Percentiles rank a stretch among this genome's conserved stretches.
Conservation (phyloP, 2,113 vertebrate species). For the Sturnus vulgaris region DNA sequence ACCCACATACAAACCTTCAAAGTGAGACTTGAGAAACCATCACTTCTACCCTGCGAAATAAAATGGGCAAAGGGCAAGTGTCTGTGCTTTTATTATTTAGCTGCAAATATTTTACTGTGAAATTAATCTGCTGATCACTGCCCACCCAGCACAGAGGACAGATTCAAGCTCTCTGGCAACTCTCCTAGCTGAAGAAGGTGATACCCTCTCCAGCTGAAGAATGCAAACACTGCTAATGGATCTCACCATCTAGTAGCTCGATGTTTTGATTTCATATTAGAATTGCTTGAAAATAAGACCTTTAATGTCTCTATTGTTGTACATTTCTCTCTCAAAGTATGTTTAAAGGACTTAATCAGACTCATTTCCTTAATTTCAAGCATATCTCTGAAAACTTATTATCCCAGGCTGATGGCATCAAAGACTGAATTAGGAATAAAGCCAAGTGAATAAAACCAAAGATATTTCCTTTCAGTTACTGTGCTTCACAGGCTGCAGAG, state of each 20-base stretch:
- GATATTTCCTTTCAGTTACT: conserved; percentile 61
- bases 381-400: conserved; percentile 44
- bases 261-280: conserved; percentile 46
- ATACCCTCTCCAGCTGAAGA: not conserved
- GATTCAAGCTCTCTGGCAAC: not conserved
- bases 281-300: conserved; percentile 32
- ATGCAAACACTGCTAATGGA: not conserved
- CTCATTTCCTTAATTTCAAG: conserved; percentile 59
- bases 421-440: conserved; percentile 61
- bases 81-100: not conserved
- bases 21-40: not conserved
- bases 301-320: conserved; percentile 50
- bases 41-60: not conserved
- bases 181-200: not conserved
- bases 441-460: conserved; percentile 62
- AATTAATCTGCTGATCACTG: not conserved
- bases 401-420: conserved; percentile 63
- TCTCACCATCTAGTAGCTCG: not conserved
- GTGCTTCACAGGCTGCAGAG: conserved; percentile 32
- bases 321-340: conserved; percentile 28
- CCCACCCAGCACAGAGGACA: not conserved
- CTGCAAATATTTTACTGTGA: not conserved
- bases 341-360: conserved; percentile 46
- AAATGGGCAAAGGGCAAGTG: not conserved
- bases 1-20: not conserved